Base-by-base conservation (phyloP, 2,113 vertebrate genomes). In the Picathartes gymnocephalus region DNA sequence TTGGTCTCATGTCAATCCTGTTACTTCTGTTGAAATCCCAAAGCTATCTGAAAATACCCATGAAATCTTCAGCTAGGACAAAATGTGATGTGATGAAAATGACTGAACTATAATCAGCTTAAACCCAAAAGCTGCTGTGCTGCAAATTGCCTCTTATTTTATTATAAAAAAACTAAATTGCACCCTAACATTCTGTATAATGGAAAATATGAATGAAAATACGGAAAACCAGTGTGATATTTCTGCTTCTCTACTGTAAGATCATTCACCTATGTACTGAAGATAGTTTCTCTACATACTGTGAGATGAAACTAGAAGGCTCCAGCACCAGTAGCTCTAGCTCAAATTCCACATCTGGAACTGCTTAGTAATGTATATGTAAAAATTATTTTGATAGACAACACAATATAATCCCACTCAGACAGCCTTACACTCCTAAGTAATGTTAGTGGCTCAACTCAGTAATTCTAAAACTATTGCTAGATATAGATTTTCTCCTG, bases 351-450 rank as follows among this genome's bases (percentile, higher is more conserved):
- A 95, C 93, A 96, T 93, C 92, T 96, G 92, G 93, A 90, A 90
- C 40, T 48, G 33, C 37, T 97, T 96, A 96, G 87, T 56, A 95
- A 81, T 86, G 68, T 96, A 83, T 95, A 96, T 65, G 28, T 66
- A 93, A 92, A 97, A 96, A 88, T 64, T 90, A 88, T 81, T 91
- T 90, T 88, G 85, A 92, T 88, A 96, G 93, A 90, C 94, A 92
- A 88, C 40, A 94, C 82, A 90, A 83, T 64, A 66, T 93, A 93
- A 90, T 93, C 79, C 68, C 61, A 70, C 53, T 95, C 92, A 90
- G 88, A 80, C 64, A 86, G 60, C 28, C 57, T 68, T 92, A 83
- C 0, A 0, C 31, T 78, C 35, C 45, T 44, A 74, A 94, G 47
- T 86, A 83, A 68, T 68, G 64, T 57, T 79, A 39, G 37, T 81